A percentile compares a stretch with the other conserved stretches of the same genome.
Evolutionary conservation across 2,888 invertebrate species (phyloP).

Genomic region (Calameuta pallipes): DNA sequence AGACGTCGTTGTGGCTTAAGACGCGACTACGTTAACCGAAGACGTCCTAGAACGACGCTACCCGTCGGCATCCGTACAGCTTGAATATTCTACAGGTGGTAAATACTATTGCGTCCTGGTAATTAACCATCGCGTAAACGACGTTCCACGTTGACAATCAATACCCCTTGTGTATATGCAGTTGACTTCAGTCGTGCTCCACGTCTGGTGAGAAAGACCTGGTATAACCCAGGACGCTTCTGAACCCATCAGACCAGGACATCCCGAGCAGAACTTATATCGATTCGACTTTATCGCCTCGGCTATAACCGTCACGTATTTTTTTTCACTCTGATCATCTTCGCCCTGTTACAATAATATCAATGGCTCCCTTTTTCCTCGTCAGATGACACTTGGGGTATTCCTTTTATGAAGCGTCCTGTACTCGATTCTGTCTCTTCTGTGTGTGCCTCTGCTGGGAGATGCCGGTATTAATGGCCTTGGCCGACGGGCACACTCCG

Average conservation of each 20-base stretch:
- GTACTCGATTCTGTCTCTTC: neutral
- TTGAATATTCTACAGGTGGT: neutral
- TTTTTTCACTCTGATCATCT: neutral
- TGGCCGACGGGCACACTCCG: conserved; percentile 41
- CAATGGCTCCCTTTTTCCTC: neutral
- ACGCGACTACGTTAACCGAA: no score
- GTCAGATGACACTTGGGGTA: no score
- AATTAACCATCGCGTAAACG: neutral
- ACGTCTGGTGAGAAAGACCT: neutral
- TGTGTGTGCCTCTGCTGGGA: neutral
- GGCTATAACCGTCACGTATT: neutral
- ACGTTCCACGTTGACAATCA: neutral
- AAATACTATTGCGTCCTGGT: neutral
- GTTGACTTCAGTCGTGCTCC: neutral
- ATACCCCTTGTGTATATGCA: neutral
- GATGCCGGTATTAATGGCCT: conserved; percentile 37
- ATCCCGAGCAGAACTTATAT: neutral
- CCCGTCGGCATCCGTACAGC: neutral
- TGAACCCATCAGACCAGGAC: neutral
- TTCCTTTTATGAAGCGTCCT: neutral
- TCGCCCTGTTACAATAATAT: neutral
- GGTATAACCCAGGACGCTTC: neutral
- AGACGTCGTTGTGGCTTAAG: no score
- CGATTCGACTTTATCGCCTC: neutral
- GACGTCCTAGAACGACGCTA: neutral